Evolutionary conservation across 2,113 vertebrate genomes (phyloP).

Genomic region (Dasyurus viverrinus): DNA sequence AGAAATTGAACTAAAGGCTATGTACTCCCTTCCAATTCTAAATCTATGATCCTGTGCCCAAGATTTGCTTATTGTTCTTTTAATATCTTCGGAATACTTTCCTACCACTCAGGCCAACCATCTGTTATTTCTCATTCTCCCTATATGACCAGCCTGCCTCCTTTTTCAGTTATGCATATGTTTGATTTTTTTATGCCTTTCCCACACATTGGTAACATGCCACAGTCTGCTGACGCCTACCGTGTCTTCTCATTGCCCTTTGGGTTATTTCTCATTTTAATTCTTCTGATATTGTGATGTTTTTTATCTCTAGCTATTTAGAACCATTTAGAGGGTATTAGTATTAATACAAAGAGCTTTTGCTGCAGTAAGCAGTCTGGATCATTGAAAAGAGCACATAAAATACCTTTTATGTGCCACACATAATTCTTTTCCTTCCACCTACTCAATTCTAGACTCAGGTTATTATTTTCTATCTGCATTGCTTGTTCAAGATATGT

Average conservation of each 20-base stretch:
- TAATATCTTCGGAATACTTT: neutral
- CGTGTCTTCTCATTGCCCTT: neutral
- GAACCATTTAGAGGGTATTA: neutral
- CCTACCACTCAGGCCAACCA: neutral
- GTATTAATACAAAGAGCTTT: neutral
- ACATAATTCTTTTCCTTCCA: neutral
- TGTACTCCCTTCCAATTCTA: neutral
- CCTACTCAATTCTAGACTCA: neutral
- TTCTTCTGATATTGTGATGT: neutral
- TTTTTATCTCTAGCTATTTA: neutral
- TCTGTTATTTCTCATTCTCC: neutral
- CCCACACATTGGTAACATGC: neutral
- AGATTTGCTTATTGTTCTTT: neutral
- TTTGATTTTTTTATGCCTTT: neutral
- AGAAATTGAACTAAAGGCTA: neutral
- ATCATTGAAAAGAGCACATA: neutral
- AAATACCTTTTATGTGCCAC: neutral
- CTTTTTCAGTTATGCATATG: neutral
- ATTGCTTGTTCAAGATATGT: neutral
- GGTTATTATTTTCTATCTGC: neutral
- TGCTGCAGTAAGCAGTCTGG: neutral
- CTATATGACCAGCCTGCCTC: neutral
- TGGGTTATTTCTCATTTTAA: neutral
- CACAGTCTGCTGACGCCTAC: neutral
- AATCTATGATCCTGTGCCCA: neutral